phyloP scores from a whole-genome alignment of 2,113 vertebrate genomes.

The Sinosuthora webbiana region DNA sequence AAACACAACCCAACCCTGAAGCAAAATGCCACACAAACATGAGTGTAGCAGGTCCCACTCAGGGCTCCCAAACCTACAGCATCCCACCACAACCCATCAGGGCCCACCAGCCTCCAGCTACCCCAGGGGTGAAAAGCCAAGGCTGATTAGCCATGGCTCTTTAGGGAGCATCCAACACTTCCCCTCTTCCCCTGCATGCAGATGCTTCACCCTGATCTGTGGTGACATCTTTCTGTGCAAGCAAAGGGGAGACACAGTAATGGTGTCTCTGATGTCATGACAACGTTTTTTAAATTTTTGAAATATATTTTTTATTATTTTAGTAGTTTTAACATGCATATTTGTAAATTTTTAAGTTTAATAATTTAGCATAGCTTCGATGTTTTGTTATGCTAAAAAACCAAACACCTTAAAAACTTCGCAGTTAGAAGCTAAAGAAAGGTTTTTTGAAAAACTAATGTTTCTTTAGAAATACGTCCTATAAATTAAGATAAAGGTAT shows the following conservation, averaged over 20 bases:
- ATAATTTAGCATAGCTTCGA: background rate
- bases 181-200: background rate
- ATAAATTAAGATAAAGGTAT: background rate
- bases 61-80: background rate
- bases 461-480: background rate
- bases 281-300: background rate
- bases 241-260: background rate
- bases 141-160: accelerated
- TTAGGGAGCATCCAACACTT: background rate
- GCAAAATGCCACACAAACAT: background rate
- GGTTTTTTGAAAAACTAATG: background rate
- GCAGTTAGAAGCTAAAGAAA: background rate
- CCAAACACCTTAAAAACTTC: background rate
- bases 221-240: background rate
- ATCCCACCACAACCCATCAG: background rate
- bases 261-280: background rate
- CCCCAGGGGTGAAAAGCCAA: background rate
- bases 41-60: background rate
- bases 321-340: background rate
- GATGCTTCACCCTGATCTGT: background rate
- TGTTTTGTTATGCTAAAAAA: background rate
- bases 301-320: background rate
- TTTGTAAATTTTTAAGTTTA: background rate
- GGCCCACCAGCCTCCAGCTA: background rate
- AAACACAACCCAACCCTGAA: background rate